Evolutionary conservation across 2,888 invertebrate genomes (phyloP).

Genomic region (Campoletis raptor): DNA sequence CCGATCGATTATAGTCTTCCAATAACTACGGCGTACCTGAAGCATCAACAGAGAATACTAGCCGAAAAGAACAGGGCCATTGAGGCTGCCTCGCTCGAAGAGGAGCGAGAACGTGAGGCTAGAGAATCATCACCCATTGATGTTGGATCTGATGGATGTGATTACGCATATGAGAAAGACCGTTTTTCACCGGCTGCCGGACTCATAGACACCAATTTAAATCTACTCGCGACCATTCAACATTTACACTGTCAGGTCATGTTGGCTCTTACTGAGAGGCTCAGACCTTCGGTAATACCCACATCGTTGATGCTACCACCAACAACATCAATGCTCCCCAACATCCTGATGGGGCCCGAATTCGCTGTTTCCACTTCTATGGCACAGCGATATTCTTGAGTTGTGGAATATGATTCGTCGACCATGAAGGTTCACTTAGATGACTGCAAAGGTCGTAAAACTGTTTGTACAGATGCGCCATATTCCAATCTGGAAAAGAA

Average conservation of each 20-base stretch:
- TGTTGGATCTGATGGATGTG: conserved; percentile 35
- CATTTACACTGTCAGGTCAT: conserved; percentile 84
- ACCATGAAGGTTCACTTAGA: neutral
- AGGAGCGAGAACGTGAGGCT: conserved; percentile 57
- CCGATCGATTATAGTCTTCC: conserved; percentile 93
- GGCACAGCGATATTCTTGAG: conserved; percentile 79
- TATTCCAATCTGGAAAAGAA: neutral
- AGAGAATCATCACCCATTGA: conserved; percentile 48
- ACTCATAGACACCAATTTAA: conserved; percentile 83
- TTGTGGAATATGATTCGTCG: neutral
- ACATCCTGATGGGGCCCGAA: conserved; percentile 75
- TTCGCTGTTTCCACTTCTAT: conserved; percentile 75
- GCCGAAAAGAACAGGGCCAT: conserved; percentile 87
- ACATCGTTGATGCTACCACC: conserved; percentile 78
- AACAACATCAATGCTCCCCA: conserved; percentile 61
- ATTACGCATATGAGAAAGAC: conserved; percentile 72
- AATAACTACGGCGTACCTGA: conserved; percentile 95
- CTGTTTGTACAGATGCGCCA: neutral
- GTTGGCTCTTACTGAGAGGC: conserved; percentile 83
- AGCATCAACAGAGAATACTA: conserved; percentile 91
- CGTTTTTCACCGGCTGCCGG: conserved; percentile 82
- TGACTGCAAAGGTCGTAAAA: neutral
- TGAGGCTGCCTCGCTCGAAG: conserved; percentile 74
- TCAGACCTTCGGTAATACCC: conserved; percentile 80
- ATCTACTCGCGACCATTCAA: conserved; percentile 83